phyloP scores from a whole-genome alignment of 2,797 vertebrate species.

The Halcyon badia region DNA sequence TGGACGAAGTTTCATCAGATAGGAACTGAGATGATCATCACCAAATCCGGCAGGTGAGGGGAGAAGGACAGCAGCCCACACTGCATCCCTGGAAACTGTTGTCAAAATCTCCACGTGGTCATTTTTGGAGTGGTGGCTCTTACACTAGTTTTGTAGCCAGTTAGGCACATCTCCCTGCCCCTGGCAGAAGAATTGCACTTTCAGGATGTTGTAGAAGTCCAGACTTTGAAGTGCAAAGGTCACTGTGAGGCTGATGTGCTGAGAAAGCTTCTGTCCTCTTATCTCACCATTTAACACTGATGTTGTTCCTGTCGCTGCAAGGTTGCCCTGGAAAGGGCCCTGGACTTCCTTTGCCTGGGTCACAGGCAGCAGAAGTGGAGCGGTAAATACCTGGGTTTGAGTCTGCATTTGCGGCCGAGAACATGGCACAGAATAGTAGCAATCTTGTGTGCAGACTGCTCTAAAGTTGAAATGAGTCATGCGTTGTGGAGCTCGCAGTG shows the following conservation, averaged over 20 bases:
- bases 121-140: background rate
- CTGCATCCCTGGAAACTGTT: background rate
- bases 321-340: background rate
- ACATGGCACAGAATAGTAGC: background rate
- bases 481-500: background rate
- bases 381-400: background rate
- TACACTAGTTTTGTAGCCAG: background rate
- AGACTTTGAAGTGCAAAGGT: background rate
- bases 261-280: background rate
- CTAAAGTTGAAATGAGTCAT: slow-evolving; percentile 41
- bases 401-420: slow-evolving; percentile 4
- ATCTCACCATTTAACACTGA: background rate
- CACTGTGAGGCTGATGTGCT: background rate
- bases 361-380: background rate
- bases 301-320: background rate
- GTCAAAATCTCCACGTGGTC: background rate
- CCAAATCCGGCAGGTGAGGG: slow-evolving; percentile 89
- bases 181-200: background rate
- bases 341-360: background rate
- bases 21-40: slow-evolving; percentile 94
- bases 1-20: slow-evolving; percentile 89
- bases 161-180: background rate
- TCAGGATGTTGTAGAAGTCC: background rate
- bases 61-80: background rate
- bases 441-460: background rate